phyloP scores from a whole-genome alignment of 2,888 invertebrate genomes.

The Allolobophora icterica region DNA sequence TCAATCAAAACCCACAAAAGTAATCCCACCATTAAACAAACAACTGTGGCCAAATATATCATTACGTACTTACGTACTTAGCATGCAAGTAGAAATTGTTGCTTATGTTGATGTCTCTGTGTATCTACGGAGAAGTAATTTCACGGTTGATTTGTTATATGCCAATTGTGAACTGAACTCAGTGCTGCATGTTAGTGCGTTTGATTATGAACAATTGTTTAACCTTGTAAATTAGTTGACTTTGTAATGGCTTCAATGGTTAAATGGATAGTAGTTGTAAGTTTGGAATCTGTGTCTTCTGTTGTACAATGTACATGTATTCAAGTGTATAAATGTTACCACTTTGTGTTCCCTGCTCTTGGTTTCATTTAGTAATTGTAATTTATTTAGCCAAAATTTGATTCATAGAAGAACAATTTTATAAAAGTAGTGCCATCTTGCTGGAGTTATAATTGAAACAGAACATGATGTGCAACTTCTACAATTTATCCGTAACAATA shows the following conservation, averaged over 20 bases:
- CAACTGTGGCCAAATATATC: no score
- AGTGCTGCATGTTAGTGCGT: not conserved
- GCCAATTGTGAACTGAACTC: not conserved
- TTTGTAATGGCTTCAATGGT: not conserved
- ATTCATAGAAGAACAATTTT: not conserved
- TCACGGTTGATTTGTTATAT: not conserved
- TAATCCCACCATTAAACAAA: no score
- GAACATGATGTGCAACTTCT: not conserved
- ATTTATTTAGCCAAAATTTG: not conserved
- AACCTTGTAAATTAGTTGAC: not conserved
- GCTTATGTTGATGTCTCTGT: not conserved
- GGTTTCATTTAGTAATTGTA: not conserved
- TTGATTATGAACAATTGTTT: not conserved
- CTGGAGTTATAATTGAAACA: not conserved
- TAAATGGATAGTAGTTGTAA: conserved; percentile 3
- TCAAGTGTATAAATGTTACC: not conserved
- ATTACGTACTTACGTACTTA: not conserved
- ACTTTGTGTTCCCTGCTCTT: not conserved
- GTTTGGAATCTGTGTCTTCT: not conserved
- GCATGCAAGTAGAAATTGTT: not conserved
- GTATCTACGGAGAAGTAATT: not conserved
- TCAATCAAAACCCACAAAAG: not conserved
- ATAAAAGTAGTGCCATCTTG: not conserved
- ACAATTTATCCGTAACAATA: not conserved
- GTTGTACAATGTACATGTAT: not conserved